Conservation (phyloP, 2,888 invertebrate species). For the Zelleria hepariella region DNA sequence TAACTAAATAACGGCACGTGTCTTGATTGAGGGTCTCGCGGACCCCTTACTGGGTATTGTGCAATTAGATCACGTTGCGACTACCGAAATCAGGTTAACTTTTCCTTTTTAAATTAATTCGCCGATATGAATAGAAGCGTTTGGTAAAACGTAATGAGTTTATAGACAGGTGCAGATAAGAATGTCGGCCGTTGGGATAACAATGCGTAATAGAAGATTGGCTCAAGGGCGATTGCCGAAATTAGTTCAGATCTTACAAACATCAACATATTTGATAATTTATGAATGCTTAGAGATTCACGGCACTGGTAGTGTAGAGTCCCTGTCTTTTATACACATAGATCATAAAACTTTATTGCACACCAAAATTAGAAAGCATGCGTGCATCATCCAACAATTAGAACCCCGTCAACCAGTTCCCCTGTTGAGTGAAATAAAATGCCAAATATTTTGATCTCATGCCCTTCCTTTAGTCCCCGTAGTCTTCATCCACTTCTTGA, state of each 20-base stretch:
- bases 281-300: too few species aligned
- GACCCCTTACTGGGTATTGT: slow-evolving; percentile 50
- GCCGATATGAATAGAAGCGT: background rate
- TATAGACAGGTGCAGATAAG: background rate
- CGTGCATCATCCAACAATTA: too few species aligned
- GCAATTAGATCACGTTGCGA: slow-evolving; percentile 24
- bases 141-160: background rate
- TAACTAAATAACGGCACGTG: slow-evolving; percentile 40
- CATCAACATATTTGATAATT: too few species aligned
- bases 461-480: too few species aligned
- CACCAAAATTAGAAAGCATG: too few species aligned
- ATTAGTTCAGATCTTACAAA: background rate
- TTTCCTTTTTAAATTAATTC: slow-evolving; percentile 12
- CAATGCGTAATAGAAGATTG: background rate
- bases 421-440: too few species aligned
- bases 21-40: slow-evolving; percentile 30
- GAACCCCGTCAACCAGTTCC: too few species aligned
- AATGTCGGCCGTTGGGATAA: background rate
- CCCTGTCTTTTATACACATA: too few species aligned
- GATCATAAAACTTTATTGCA: too few species aligned
- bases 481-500: too few species aligned
- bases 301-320: too few species aligned
- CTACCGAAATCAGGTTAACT: slow-evolving; percentile 11
- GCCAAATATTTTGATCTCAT: too few species aligned
- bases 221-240: background rate